Percentiles rank a stretch among this genome's conserved stretches.
Evolutionary conservation across 2,797 vertebrate genomes (phyloP).

Genomic region (Brachyalestes nurse): DNA sequence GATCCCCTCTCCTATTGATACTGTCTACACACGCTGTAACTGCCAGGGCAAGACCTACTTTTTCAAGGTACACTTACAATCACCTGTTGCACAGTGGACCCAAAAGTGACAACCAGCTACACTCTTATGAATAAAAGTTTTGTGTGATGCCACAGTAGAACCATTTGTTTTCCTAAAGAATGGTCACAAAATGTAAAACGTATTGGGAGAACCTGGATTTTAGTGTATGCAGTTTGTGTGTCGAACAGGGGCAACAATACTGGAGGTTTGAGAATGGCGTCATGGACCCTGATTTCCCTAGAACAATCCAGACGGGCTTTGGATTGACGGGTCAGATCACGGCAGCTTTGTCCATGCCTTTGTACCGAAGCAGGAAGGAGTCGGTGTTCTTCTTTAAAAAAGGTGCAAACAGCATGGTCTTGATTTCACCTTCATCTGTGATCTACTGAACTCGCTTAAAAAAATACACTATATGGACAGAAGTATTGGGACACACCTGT

Average conservation of each 20-base stretch:
- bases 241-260: conserved; percentile 82
- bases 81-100: too few species aligned
- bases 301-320: conserved; percentile 83
- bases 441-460: neutral
- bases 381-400: conserved; percentile 94
- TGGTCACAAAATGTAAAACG: too few species aligned
- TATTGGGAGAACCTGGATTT: neutral
- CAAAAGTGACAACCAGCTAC: too few species aligned
- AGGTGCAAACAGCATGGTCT: conserved; percentile 72
- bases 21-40: conserved; percentile 93
- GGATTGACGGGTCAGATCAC: conserved; percentile 86
- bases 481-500: too few species aligned
- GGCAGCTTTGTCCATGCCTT: conserved; percentile 88
- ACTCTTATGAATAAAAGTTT: too few species aligned
- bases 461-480: too few species aligned
- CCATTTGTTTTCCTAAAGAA: too few species aligned
- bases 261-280: conserved; percentile 91
- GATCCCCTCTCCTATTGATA: conserved; percentile 92
- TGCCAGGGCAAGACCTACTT: conserved; percentile 96
- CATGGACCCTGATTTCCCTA: conserved; percentile 88
- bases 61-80: conserved; percentile 82
- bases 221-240: neutral
- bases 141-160: too few species aligned
- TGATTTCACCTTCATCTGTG: neutral
- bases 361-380: conserved; percentile 81